Evolutionary conservation across 2,888 invertebrate species (phyloP).

Genomic region (Cataglyphis rosenhaueri): DNA sequence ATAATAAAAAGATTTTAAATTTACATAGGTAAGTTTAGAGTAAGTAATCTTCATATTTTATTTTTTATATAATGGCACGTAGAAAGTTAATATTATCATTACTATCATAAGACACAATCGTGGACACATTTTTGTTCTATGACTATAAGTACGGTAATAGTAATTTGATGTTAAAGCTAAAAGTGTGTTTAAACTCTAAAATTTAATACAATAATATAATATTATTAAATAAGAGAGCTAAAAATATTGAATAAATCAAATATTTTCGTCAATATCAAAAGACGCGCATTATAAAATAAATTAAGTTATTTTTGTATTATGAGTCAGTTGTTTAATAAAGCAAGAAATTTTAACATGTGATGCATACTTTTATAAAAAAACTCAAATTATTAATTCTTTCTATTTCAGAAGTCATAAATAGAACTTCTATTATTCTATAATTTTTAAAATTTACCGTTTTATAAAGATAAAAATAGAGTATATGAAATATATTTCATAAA

Average conservation of each 20-base stretch:
- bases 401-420: not conserved
- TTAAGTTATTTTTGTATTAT: not conserved
- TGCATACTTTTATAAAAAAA: not conserved
- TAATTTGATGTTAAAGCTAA: not conserved
- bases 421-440: not conserved
- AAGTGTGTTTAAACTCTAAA: not conserved
- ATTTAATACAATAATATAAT: not conserved
- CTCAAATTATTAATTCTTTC: not conserved
- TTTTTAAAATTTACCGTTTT: not conserved
- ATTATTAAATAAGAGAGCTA: not conserved
- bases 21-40: not conserved
- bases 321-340: not conserved
- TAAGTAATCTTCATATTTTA: not conserved
- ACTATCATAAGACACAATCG: not conserved
- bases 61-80: not conserved
- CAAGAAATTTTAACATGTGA: not conserved
- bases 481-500: not conserved
- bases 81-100: slow-evolving; percentile 14
- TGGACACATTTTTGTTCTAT: not conserved
- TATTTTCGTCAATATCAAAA: not conserved
- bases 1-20: not conserved
- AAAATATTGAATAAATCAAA: not conserved
- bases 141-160: not conserved
- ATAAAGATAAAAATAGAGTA: not conserved
- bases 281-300: not conserved